Conservation (phyloP, 2,888 invertebrate genomes). For the Rosalia funebris region DNA sequence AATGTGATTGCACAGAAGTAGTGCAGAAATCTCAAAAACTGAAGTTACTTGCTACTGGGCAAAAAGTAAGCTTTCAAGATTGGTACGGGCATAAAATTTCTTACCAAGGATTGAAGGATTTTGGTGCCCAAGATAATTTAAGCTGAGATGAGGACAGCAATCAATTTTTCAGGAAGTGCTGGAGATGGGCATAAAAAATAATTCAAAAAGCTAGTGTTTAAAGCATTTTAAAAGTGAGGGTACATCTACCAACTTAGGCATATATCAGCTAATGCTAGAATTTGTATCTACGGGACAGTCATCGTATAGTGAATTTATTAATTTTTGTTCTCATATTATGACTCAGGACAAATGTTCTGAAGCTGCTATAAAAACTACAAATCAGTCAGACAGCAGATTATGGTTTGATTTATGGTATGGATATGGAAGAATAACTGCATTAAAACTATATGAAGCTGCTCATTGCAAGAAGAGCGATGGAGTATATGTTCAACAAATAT, state of each 20-base stretch:
- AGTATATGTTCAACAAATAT: conserved; percentile 28
- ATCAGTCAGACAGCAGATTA: conserved; percentile 21
- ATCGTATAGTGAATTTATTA: conserved; percentile 13
- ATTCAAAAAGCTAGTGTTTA: conserved; percentile 25
- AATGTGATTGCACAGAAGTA: conserved; percentile 42
- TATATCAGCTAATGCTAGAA: conserved; percentile 2
- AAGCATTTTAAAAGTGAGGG: conserved; percentile 10
- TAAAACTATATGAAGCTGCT: conserved; percentile 23
- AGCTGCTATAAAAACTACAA: conserved; percentile 25
- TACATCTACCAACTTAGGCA: background rate
- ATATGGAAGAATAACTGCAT: conserved; percentile 40
- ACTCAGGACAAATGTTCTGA: conserved; percentile 9
- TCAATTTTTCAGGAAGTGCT: conserved; percentile 28
- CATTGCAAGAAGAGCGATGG: conserved; percentile 34
- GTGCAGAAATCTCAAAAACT: conserved; percentile 40
- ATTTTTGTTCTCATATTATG: conserved; percentile 26
- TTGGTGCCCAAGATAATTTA: conserved; percentile 13
- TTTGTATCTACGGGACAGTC: conserved; percentile 5
- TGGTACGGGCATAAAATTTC: conserved; percentile 17
- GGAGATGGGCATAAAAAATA: conserved; percentile 20
- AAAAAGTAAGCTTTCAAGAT: conserved; percentile 16
- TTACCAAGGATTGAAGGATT: conserved; percentile 7
- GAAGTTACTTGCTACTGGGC: conserved; percentile 34
- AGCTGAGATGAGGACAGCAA: conserved; percentile 22
- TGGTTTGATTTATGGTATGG: conserved; percentile 36